phyloP scores from a whole-genome alignment of 2,113 vertebrate species.

The Pseudorhombus dupliciocellatus region DNA sequence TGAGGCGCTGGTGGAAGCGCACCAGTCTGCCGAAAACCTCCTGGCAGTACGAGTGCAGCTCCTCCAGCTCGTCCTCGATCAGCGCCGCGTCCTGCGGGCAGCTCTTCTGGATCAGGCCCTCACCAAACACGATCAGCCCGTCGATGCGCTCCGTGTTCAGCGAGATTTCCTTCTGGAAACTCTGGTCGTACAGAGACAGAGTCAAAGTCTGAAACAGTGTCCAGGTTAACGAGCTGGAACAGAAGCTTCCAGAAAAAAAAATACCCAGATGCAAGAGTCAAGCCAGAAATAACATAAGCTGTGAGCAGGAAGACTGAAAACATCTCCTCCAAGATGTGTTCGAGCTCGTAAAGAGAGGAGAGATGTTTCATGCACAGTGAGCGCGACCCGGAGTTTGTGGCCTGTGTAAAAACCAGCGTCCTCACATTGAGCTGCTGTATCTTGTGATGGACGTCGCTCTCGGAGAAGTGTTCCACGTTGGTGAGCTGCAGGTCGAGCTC shows the following conservation, averaged over 20 bases:
- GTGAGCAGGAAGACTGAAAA: too few relatives aligned
- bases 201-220: background rate
- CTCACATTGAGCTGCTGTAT: conserved; percentile 93
- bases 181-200: conserved; percentile 72
- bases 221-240: too few relatives aligned
- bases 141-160: conserved; percentile 94
- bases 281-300: too few relatives aligned
- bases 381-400: background rate
- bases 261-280: too few relatives aligned
- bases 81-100: conserved; percentile 86
- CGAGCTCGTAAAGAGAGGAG: too few relatives aligned
- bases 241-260: too few relatives aligned
- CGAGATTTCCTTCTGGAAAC: conserved; percentile 93
- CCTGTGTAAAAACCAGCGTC: background rate
- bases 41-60: conserved; percentile 93
- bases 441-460: conserved; percentile 92
- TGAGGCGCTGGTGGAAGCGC: conserved; percentile 91
- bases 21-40: conserved; percentile 93
- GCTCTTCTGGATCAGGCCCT: conserved; percentile 93
- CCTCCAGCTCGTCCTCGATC: conserved; percentile 93
- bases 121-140: conserved; percentile 91
- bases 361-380: background rate
- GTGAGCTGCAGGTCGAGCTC: conserved; percentile 97
- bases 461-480: conserved; percentile 94
- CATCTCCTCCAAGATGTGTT: too few relatives aligned